Evolutionary conservation across 2,888 invertebrate genomes (phyloP).

Genomic region (Scaptomyza caliginosa): DNA sequence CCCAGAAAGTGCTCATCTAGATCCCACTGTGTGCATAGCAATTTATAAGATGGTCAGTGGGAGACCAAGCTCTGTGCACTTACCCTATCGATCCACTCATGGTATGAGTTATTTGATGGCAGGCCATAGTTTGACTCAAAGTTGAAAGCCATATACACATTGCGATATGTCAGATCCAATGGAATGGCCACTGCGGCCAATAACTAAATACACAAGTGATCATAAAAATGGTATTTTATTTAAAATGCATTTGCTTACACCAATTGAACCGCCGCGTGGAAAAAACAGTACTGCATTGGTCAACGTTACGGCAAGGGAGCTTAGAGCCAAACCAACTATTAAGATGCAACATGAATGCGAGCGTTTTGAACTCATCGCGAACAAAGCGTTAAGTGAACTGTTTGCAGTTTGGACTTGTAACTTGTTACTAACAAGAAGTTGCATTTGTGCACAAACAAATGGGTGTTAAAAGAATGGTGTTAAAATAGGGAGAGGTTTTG

Average conservation of each 20-base stretch:
- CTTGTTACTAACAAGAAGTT: constrained; percentile 14
- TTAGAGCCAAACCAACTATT: constrained; percentile 15
- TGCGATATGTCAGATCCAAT: constrained; percentile 88
- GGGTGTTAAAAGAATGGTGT: neutral
- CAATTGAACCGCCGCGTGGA: constrained; percentile 73
- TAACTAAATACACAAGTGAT: constrained; percentile 85
- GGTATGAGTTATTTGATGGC: constrained; percentile 86
- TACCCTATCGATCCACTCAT: constrained; percentile 86
- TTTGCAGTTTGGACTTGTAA: constrained; percentile 14
- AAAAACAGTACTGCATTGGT: constrained; percentile 60
- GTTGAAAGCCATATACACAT: constrained; percentile 90
- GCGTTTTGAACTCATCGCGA: constrained; percentile 50
- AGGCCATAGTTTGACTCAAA: constrained; percentile 89
- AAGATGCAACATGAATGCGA: neutral
- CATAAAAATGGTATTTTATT: neutral
- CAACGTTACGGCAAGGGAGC: constrained; percentile 12
- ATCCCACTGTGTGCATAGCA: constrained; percentile 72
- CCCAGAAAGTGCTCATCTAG: constrained; percentile 73
- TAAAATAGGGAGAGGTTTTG: neutral
- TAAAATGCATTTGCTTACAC: constrained; percentile 57
- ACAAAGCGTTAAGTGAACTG: constrained; percentile 50
- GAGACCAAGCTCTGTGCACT: constrained; percentile 60
- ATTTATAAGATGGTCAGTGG: neutral
- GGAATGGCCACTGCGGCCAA: constrained; percentile 89
- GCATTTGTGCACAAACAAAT: constrained; percentile 3